Percentiles rank a stretch among this genome's conserved stretches.
Conservation (phyloP, 2,888 invertebrate genomes). For the Sepiola atlantica region DNA sequence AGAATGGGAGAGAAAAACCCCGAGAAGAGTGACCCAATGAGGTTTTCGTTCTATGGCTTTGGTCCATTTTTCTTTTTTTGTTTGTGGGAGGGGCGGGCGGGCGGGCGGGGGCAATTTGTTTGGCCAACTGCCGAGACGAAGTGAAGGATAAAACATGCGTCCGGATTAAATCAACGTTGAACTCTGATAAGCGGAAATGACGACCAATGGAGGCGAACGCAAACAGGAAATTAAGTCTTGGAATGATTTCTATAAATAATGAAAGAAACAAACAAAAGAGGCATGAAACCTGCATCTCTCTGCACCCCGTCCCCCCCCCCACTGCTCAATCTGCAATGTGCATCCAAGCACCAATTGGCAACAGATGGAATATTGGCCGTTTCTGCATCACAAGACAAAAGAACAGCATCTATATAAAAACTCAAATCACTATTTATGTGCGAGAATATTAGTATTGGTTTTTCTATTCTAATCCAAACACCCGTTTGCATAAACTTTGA, state of each 20-base stretch:
- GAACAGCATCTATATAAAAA: neutral
- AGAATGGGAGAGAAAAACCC: neutral
- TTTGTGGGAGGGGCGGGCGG: too few relatives aligned
- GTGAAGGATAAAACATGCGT: neutral
- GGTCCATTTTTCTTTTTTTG: neutral
- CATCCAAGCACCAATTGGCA: constrained; percentile 12
- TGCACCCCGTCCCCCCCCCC: too few relatives aligned
- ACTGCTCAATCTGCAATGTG: neutral
- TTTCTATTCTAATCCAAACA: too few relatives aligned
- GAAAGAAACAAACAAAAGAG: neutral
- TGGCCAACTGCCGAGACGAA: neutral
- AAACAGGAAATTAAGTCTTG: neutral
- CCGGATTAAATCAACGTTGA: neutral
- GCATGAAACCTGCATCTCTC: neutral
- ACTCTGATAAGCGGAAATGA: neutral
- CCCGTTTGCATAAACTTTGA: too few relatives aligned
- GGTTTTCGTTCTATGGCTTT: neutral
- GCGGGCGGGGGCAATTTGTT: neutral
- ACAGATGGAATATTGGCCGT: neutral
- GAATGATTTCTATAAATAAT: neutral
- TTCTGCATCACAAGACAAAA: neutral
- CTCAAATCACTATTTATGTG: neutral
- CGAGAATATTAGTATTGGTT: too few relatives aligned
- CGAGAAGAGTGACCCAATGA: neutral
- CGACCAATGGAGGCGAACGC: neutral